Percentiles rank a stretch among this genome's conserved stretches.
Evolutionary conservation across 2,888 invertebrate genomes (phyloP).

Genomic region (Sphaerophoria taeniata): DNA sequence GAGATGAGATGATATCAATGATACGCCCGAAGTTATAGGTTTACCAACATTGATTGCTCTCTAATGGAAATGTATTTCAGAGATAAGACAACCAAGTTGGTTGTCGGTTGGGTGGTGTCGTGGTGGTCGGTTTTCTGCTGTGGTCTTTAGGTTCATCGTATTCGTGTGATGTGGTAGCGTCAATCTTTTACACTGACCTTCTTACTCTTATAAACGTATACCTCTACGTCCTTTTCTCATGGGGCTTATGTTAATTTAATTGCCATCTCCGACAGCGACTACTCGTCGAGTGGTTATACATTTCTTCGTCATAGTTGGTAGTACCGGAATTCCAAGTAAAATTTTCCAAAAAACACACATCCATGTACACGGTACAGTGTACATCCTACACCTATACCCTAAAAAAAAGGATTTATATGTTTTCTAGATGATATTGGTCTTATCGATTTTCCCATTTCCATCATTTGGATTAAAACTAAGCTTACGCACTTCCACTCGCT

Average conservation of each 20-base stretch:
- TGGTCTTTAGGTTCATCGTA: slow-evolving; percentile 4
- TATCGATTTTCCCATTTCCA: slow-evolving; percentile 44
- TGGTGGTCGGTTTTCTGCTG: neutral
- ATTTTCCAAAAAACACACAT: neutral
- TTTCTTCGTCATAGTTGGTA: no score
- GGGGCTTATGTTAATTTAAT: slow-evolving; percentile 71
- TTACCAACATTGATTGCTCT: slow-evolving; percentile 70
- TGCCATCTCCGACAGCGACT: slow-evolving; percentile 47
- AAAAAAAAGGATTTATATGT: slow-evolving; percentile 41
- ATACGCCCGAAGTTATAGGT: slow-evolving; percentile 69
- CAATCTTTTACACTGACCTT: neutral
- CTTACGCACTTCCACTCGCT: neutral
- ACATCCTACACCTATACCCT: slow-evolving; percentile 29
- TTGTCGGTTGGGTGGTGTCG: neutral
- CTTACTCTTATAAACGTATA: neutral
- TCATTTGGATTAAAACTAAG: slow-evolving; percentile 50
- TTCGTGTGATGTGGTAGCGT: slow-evolving; percentile 11
- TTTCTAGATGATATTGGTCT: slow-evolving; percentile 5
- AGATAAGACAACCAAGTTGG: slow-evolving; percentile 25
- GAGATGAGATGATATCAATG: slow-evolving; percentile 61
- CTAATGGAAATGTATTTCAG: slow-evolving; percentile 64
- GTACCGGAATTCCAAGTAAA: no score
- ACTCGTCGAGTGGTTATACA: neutral
- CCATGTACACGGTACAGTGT: slow-evolving; percentile 31
- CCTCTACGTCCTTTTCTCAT: slow-evolving; percentile 27